Evolutionary conservation across 1,140 invertebrate species (phyloP), one percentile per base, ranked within the genome.

Genomic region (Cotesia glomerata): DNA sequence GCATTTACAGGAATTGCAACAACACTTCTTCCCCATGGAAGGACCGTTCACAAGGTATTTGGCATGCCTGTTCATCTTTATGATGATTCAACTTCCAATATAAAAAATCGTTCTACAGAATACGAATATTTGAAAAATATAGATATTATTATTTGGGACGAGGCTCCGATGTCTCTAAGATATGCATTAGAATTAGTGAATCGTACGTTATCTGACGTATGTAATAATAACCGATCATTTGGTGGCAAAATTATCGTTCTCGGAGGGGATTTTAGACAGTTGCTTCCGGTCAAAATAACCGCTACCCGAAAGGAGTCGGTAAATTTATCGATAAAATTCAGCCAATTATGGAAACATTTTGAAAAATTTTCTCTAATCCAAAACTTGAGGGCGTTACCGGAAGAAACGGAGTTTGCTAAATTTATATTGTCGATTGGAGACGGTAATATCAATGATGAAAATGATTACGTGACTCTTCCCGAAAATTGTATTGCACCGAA

Each of bases 271-370:
- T 56, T 56, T 45, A 7, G 39, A 11, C 39, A 45, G 11, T 45
- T 45, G 5, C 39, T 45, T 45, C 39, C 39, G 39, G 5, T 45
- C 5, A 45, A 45, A 11, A 11, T 45, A 5, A 45, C 7, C 11
- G 39, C 39, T 9, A 45, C 39, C 9, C 18, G 52, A 7, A 56
- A n/a, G 0, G 52, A 18, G n/a, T 11, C 16, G 2, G 2, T 16
- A 56, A 56, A 56, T 56, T 56, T 56, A 56, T 56, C 52, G n/a
- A 56, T 56, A 7, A 56, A 56, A 56, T 56, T 56, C 16, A 56
- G 52, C 2, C 3, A 5, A 5, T 56, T n/a, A 56, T 56, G 52
- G 52, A 56, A 56, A n/a, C n/a, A n/a, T n/a, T 56, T 56, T n/a
- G 7, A n/a, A 4, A 62, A 62, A n/a, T 26, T 62, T 26, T 8